A percentile compares a stretch with the other conserved stretches of the same genome.
Evolutionary conservation across 2,113 vertebrate species (phyloP).

Genomic region (Tautogolabrus adspersus): DNA sequence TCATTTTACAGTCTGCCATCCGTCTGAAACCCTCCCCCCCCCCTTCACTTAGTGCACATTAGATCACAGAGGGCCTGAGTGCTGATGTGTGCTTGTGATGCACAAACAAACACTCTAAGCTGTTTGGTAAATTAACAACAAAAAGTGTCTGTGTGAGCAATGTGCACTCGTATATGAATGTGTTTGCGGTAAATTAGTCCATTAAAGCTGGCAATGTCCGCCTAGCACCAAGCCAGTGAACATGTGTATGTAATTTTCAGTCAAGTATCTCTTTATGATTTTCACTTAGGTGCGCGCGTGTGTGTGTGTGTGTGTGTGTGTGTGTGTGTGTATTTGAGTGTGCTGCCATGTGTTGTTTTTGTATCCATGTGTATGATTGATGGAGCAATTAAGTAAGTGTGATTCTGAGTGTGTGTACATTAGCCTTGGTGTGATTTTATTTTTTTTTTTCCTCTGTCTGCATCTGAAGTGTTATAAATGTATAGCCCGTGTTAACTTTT

Average conservation of each 20-base stretch:
- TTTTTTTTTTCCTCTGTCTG: conserved; percentile 42
- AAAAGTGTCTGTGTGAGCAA: conserved; percentile 54
- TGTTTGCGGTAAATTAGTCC: conserved; percentile 70
- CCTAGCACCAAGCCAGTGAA: conserved; percentile 29
- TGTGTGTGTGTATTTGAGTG: conserved; percentile 5
- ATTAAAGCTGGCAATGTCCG: conserved; percentile 60
- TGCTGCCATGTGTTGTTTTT: not conserved
- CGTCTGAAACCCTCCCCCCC: conserved; percentile 42
- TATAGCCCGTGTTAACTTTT: conserved; percentile 36
- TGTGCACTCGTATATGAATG: conserved; percentile 66
- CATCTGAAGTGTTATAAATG: conserved; percentile 57
- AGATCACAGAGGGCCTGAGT: conserved; percentile 66
- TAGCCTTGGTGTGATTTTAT: conserved; percentile 53
- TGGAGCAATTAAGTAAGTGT: conserved; percentile 28
- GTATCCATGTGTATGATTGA: conserved; percentile 33
- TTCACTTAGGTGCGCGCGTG: conserved; percentile 3
- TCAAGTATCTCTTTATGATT: conserved; percentile 64
- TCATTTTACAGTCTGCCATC: conserved; percentile 53
- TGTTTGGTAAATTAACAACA: conserved; percentile 62
- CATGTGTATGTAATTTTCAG: conserved; percentile 59
- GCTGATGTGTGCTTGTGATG: conserved; percentile 62
- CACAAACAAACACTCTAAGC: conserved; percentile 77
- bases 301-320: not conserved
- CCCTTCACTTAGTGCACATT: conserved; percentile 63
- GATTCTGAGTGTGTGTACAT: conserved; percentile 56